Evolutionary conservation across 2,113 vertebrate genomes (phyloP), one percentile per base, ranked within the genome.

Genomic region (Nipponia nippon): DNA sequence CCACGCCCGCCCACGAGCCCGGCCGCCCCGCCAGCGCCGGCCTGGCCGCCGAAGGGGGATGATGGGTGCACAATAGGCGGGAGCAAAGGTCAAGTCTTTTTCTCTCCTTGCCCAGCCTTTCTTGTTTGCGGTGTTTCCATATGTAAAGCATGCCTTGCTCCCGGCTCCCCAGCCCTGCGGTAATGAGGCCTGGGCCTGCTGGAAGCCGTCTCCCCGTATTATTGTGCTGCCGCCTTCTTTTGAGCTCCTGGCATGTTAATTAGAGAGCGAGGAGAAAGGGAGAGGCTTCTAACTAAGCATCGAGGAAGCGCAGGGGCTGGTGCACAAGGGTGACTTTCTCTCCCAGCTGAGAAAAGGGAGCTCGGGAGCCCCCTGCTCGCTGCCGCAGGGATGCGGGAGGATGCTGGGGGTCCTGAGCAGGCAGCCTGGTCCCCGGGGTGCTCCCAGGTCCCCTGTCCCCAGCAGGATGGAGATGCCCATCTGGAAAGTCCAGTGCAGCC

Each of bases 231-330:
- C 93, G 79, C 69, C 97, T 97, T 93, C 98, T 97, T 98, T 98
- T 97, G 96, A 97, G 98, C 97, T 96, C 97, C 78, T 26, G 85
- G 98, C 98, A 98, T 98, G 98, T 98, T 99, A 99, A 99, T 98
- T 98, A 98, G 98, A 98, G 97, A 98, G 98, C 98, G 97, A 97
- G 96, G 97, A 97, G 98, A 98, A 98, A 98, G 97, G 97, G 97
- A 98, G 98, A 93, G 87, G 97, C 97, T 98, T 98, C 97, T 99
- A 99, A 99, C 99, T 99, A 99, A 98, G 98, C 96, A 13, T 66
- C 70, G 97, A 98, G 98, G 98, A 94, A 95, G 97, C 76, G 6
- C 91, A 91, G 97, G 93, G 91, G 94, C 97, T 98, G 98, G 97
- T 95, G 96, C 97, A 96, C 69, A 0, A 97, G 98, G 98, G 97